Evolutionary conservation across 2,888 invertebrate genomes (phyloP).

Genomic region (Orchesellides sinensis): DNA sequence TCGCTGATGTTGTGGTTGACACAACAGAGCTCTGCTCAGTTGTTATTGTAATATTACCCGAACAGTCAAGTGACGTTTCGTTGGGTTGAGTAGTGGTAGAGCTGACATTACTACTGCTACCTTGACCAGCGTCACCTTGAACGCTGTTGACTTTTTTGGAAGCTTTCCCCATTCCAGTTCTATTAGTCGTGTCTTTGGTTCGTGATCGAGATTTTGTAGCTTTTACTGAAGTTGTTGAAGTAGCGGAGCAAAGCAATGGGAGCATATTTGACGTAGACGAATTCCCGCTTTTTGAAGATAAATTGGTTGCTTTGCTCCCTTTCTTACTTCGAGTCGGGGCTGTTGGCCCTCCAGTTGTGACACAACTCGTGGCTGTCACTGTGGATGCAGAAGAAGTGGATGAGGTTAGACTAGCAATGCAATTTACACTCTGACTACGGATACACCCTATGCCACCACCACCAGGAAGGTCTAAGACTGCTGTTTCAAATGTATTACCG

Average conservation of each 20-base stretch:
- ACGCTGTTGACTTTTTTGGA: not conserved
- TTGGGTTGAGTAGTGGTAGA: not conserved
- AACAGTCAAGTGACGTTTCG: not conserved
- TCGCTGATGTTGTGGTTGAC: conserved; percentile 20
- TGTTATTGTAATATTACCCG: not conserved
- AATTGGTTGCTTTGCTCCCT: not conserved
- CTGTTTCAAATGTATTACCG: conserved; percentile 40
- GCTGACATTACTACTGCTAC: conserved; percentile 38
- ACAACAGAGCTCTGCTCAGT: conserved; percentile 49
- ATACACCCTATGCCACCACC: conserved; percentile 30
- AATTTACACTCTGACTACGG: conserved; percentile 60
- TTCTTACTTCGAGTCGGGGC: not conserved
- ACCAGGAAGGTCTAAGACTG: conserved; percentile 11
- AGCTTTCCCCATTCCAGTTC: not conserved
- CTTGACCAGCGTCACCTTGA: no score
- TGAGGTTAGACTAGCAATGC: conserved; percentile 61
- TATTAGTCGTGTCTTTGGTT: not conserved
- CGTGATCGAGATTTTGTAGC: not conserved
- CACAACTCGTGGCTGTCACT: conserved; percentile 54
- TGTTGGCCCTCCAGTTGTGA: conserved; percentile 26
- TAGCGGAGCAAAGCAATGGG: not conserved
- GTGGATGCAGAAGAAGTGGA: conserved; percentile 58
- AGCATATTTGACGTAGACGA: not conserved
- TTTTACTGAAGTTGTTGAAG: not conserved
- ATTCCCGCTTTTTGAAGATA: not conserved